Conservation (phyloP, 2,888 invertebrate species). For the Lydus trimaculatus region DNA sequence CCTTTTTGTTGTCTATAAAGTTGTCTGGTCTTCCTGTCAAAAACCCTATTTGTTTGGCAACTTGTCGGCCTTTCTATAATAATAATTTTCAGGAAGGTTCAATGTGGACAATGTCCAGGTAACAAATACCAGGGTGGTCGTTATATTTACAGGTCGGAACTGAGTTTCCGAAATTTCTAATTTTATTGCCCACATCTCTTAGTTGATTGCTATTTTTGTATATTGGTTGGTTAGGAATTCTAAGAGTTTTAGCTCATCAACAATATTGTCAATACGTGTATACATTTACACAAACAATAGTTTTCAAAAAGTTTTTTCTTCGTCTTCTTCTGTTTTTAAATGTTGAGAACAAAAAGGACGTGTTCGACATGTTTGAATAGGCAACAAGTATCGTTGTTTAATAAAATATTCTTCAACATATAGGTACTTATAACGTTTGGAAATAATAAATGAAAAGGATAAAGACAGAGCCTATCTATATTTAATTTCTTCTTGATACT, state of each 20-base stretch:
- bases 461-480: not conserved
- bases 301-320: not conserved
- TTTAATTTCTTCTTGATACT: not conserved
- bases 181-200: not conserved
- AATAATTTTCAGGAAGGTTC: not conserved
- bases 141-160: not conserved
- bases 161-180: not conserved
- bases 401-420: not conserved
- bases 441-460: not conserved
- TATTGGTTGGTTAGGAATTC: too few relatives aligned
- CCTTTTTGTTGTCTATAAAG: not conserved
- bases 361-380: slow-evolving; percentile 7
- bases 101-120: not conserved
- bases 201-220: too few relatives aligned
- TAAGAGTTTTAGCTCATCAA: too few relatives aligned
- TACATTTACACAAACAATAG: not conserved
- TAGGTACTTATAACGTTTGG: not conserved
- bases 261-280: too few relatives aligned
- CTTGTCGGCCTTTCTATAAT: not conserved
- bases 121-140: not conserved
- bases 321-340: not conserved
- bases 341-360: slow-evolving; percentile 1
- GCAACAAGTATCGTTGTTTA: not conserved
- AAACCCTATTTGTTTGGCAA: too few relatives aligned
- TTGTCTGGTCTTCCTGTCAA: too few relatives aligned